Base-by-base conservation (phyloP, 2,888 invertebrate species). In the Napeogenes sylphis region DNA sequence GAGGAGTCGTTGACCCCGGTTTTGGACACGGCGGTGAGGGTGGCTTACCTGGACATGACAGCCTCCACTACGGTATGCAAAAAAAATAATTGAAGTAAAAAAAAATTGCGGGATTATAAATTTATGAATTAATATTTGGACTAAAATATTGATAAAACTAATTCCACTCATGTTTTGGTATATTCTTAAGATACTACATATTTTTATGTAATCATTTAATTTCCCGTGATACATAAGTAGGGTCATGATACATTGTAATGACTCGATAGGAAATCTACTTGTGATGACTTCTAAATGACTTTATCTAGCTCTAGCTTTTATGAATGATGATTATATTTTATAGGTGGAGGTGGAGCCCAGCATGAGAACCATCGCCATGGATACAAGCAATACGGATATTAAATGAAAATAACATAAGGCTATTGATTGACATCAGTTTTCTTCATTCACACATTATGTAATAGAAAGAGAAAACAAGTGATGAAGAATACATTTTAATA, bases 301-400 rank as follows among this genome's bases (percentile, higher is more conserved):
- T 42, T 10, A 10, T 42, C 3, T 42, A 1, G 12, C 21, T 21
- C 21, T 21, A 42, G 8, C 10, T 42, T 42, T 3, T 10, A 42
- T 42, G 42, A 42, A 42, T 12, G 42, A 42, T 42, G 42, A 42
- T 10, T 42, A 10, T 10, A 10, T 8, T 10, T 21, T 8, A 45
- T 21, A 12, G 51, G 32, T 33, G 58, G 35, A 13, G 30, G 47
- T 14, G 13, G 51, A 14, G 21, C 30, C 4, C 38, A 42, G 14
- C 35, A 4, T 6, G 53, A 30, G 4, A 13, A 10, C 21, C 63
- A 59, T 53, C 30, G 35, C 10, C 47, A 56, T 42, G 63, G 63
- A n/a, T 63, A 63, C 51, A 58, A 64, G 35, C n/a, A 61, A 42
- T 4, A 57, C 42, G 64, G 64, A 55, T 64, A 61, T 32, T 64